These are phyloP conservation scores for Brachionus koreanus DNA, from an alignment of 1,140 invertebrate species.

Conservation along the genomic window DNA sequence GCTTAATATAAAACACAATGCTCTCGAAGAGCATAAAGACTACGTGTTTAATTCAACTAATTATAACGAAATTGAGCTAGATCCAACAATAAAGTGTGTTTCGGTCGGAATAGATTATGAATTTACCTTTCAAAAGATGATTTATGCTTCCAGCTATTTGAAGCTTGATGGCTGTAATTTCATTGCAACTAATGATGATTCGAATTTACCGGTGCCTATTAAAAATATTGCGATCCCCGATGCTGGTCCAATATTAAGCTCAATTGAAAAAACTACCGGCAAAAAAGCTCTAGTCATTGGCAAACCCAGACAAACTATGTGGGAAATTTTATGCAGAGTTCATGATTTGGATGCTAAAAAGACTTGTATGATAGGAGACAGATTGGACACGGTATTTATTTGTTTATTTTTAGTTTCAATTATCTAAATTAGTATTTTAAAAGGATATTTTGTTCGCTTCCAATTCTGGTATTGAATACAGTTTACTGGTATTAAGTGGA, in stretches of 20 bases:
- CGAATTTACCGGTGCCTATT: constrained; percentile 62
- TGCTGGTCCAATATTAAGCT: constrained; percentile 76
- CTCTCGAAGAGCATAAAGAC: constrained; percentile 67
- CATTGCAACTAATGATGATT: constrained; percentile 88
- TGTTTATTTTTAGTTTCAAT: not conserved
- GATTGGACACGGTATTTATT: constrained; percentile 50
- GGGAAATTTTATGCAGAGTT: constrained; percentile 58
- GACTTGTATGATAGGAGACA: constrained; percentile 90
- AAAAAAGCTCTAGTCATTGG: constrained; percentile 77
- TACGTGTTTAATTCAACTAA: not conserved
- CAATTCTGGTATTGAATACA: constrained; percentile 36
- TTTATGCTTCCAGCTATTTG: constrained; percentile 81
- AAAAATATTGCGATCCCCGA: constrained; percentile 62
- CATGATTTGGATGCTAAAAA: constrained; percentile 70
- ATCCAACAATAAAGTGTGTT: constrained; percentile 62
- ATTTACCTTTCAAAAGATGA: constrained; percentile 81
- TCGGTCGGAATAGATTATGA: constrained; percentile 87
- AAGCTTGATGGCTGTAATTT: constrained; percentile 70
- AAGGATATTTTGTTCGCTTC: constrained; percentile 42
- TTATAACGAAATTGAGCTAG: constrained; percentile 3
- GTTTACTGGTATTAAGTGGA: constrained; percentile 28
- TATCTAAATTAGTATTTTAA: not conserved
- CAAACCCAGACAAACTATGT: constrained; percentile 70
- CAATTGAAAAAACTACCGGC: constrained; percentile 74
- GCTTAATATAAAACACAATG: constrained; percentile 70